Percentiles rank a stretch among this genome's conserved stretches.
Evolutionary conservation across 2,113 vertebrate genomes (phyloP).

Genomic region (Haemorhous mexicanus): DNA sequence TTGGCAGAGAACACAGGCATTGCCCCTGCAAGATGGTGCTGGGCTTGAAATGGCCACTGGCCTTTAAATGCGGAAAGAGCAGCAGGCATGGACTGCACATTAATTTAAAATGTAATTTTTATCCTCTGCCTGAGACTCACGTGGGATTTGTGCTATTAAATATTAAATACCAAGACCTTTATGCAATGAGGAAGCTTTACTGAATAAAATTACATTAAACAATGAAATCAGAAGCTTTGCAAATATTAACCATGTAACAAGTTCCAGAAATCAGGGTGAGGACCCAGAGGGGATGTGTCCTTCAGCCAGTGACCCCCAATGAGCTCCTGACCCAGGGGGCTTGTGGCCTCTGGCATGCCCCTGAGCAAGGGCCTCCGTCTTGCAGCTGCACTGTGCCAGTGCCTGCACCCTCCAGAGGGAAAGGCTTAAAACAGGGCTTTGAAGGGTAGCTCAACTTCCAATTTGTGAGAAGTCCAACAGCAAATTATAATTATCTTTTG

Average conservation of each 20-base stretch:
- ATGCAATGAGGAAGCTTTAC: constrained; percentile 30
- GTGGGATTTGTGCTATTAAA: constrained; percentile 60
- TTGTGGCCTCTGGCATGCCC: neutral
- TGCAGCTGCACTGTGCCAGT: fast-evolving
- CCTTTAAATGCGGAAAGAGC: neutral
- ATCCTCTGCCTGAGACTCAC: constrained; percentile 30
- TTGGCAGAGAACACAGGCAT: neutral
- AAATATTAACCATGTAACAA: neutral
- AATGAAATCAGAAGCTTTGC: constrained; percentile 28
- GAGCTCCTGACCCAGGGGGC: neutral
- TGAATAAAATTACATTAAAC: constrained; percentile 50
- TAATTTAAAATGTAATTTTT: constrained; percentile 61
- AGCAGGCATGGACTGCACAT: neutral
- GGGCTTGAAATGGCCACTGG: neutral
- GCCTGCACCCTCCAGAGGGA: fast-evolving
- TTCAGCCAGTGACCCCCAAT: neutral
- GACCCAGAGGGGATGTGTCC: neutral
- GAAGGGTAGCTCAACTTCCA: neutral
- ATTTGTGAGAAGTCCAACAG: neutral
- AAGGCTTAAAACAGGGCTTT: neutral
- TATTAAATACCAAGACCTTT: constrained; percentile 70
- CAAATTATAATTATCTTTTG: neutral
- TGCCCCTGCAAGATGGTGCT: neutral
- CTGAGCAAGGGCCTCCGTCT: fast-evolving
- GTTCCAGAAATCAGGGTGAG: neutral